Percentiles rank a stretch among this genome's conserved stretches.
These are phyloP conservation scores for Peromyscus maniculatus DNA, from an alignment of 2,113 vertebrate genomes.

Conservation along the genomic window DNA sequence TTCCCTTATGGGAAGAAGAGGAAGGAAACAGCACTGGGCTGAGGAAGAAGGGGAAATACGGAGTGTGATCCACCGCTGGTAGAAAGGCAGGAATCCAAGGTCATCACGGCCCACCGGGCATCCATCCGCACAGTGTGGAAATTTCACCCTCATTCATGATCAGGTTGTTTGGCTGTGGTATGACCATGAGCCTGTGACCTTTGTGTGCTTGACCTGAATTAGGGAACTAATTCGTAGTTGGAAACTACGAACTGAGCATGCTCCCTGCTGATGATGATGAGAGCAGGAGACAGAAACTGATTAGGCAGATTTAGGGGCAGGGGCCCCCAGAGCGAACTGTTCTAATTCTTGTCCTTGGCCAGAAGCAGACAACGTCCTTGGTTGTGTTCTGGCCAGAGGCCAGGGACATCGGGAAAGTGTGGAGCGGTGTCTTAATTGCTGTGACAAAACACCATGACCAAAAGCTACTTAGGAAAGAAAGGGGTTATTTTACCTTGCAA, in stretches of 20 bases:
- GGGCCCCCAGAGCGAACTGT: neutral
- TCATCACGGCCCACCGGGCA: neutral
- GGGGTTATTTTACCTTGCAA: too few species aligned
- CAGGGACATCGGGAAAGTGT: neutral
- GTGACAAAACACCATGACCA: neutral
- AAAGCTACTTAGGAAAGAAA: neutral
- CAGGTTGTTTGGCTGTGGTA: neutral
- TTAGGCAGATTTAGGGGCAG: neutral
- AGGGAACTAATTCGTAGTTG: too few species aligned
- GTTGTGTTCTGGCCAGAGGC: neutral
- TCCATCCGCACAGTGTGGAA: neutral
- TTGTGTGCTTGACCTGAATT: accelerated
- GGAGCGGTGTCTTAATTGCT: neutral
- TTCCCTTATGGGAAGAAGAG: neutral
- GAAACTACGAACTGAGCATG: accelerated
- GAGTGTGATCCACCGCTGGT: neutral
- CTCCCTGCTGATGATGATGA: neutral
- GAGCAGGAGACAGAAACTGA: too few species aligned
- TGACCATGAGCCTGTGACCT: neutral
- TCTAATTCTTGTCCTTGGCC: neutral
- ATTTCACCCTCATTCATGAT: neutral
- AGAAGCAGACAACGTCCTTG: neutral
- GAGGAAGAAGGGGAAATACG: neutral
- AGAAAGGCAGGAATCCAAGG: accelerated
- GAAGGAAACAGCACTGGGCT: neutral